Conservation (phyloP, 1,140 invertebrate genomes). For the Lordiphosa collinella region DNA sequence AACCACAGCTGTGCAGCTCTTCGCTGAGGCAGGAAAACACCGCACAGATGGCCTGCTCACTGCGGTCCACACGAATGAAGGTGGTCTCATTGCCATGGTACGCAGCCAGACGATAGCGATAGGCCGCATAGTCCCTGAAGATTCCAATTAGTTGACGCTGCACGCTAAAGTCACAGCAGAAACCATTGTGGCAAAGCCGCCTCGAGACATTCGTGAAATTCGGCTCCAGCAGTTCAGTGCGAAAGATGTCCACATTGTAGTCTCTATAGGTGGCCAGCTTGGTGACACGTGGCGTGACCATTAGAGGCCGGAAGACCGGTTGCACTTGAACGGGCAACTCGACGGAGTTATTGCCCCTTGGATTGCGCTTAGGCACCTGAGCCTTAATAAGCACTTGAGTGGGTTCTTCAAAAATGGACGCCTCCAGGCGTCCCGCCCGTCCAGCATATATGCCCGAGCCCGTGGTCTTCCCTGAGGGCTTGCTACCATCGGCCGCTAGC, state of each 20-base stretch:
- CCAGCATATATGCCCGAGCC: constrained; percentile 81
- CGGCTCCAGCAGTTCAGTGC: constrained; percentile 21
- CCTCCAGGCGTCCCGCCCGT: constrained; percentile 56
- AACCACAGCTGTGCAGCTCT: constrained; percentile 59
- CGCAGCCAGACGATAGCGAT: constrained; percentile 78
- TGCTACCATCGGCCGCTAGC: constrained; percentile 80
- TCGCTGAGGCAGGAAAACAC: constrained; percentile 75
- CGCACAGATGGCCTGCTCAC: constrained; percentile 78
- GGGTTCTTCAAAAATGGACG: constrained; percentile 45
- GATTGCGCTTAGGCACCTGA: constrained; percentile 55
- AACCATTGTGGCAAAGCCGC: constrained; percentile 36
- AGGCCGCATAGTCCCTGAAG: constrained; percentile 3
- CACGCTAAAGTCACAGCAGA: constrained; percentile 45
- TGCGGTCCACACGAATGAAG: constrained; percentile 59
- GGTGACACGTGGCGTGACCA: constrained; percentile 30
- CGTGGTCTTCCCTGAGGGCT: constrained; percentile 58
- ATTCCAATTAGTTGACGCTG: constrained; percentile 4
- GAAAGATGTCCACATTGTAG: constrained; percentile 62
- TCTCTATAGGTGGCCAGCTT: constrained; percentile 47
- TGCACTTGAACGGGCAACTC: constrained; percentile 13
- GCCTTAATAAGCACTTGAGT: constrained; percentile 53
- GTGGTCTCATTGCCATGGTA: constrained; percentile 68
- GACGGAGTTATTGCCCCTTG: constrained; percentile 54
- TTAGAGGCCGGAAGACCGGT: constrained; percentile 24
- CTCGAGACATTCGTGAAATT: constrained; percentile 19